Conservation (phyloP, 1,140 invertebrate species). For the Tetragnatha versicolor region DNA sequence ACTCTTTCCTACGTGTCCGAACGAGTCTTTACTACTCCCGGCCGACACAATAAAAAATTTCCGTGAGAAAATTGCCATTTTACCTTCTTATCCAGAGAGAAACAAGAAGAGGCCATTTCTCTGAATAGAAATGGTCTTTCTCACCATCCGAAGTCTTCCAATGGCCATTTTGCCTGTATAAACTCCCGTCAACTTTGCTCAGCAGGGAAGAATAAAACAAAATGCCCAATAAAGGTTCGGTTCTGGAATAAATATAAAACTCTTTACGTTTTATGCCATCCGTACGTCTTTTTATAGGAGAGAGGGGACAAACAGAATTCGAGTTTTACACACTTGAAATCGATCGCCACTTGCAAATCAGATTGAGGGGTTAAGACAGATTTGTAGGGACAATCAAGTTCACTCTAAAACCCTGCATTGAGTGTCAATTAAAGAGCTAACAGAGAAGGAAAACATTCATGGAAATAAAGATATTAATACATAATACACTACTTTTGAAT, state of each 20-base stretch:
- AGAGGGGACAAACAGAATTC: not conserved
- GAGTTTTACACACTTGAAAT: slow-evolving; percentile 13
- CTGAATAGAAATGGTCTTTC: slow-evolving; percentile 7
- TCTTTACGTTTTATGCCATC: slow-evolving; percentile 29
- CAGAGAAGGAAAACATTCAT: no score
- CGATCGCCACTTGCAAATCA: not conserved
- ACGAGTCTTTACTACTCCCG: slow-evolving; percentile 14
- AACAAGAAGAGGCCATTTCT: not conserved
- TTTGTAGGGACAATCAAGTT: no score
- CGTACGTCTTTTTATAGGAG: slow-evolving; percentile 32
- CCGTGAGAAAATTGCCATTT: slow-evolving; percentile 36
- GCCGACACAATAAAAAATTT: slow-evolving; percentile 32
- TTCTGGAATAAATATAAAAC: slow-evolving; percentile 35
- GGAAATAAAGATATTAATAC: no score
- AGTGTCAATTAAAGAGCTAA: no score
- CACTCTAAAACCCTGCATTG: no score
- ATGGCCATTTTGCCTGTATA: slow-evolving; percentile 22
- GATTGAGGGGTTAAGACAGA: no score
- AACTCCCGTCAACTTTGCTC: slow-evolving; percentile 6
- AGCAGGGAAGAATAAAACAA: slow-evolving; percentile 31
- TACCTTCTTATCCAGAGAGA: not conserved
- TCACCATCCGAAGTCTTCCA: not conserved
- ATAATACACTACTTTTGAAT: no score
- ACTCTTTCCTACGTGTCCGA: not conserved
- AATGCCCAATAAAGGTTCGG: slow-evolving; percentile 14